phyloP scores from a whole-genome alignment of 2,888 invertebrate genomes.

The Eristalinus aeneus region DNA sequence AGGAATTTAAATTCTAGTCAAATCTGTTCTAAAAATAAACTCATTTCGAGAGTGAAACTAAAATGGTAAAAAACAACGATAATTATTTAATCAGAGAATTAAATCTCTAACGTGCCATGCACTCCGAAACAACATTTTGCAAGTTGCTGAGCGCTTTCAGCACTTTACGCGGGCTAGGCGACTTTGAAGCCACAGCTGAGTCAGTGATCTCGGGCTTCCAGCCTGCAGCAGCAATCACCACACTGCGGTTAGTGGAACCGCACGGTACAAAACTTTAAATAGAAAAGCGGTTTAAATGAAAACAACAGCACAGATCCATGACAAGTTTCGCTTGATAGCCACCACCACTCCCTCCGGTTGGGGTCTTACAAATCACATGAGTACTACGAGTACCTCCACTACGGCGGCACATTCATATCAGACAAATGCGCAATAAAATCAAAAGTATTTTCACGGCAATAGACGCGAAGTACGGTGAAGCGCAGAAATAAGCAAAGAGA shows the following conservation, averaged over 20 bases:
- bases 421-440: conserved; percentile 24
- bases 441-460: neutral
- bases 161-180: neutral
- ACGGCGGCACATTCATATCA: neutral
- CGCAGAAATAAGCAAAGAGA: neutral
- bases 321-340: neutral
- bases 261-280: neutral
- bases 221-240: neutral
- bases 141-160: neutral
- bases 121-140: neutral
- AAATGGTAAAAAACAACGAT: no score
- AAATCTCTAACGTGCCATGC: neutral
- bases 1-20: no score
- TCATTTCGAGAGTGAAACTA: no score
- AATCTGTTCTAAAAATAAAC: no score
- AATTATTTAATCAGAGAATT: no score
- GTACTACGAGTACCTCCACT: neutral
- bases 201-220: neutral
- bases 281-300: neutral
- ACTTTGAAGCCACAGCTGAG: neutral
- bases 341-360: neutral
- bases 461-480: neutral
- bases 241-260: neutral
- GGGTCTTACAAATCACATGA: neutral
- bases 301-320: neutral